A percentile compares a stretch with the other conserved stretches of the same genome.
phyloP scores from a whole-genome alignment of 2,113 vertebrate genomes.

The Brevimyrus niger region DNA sequence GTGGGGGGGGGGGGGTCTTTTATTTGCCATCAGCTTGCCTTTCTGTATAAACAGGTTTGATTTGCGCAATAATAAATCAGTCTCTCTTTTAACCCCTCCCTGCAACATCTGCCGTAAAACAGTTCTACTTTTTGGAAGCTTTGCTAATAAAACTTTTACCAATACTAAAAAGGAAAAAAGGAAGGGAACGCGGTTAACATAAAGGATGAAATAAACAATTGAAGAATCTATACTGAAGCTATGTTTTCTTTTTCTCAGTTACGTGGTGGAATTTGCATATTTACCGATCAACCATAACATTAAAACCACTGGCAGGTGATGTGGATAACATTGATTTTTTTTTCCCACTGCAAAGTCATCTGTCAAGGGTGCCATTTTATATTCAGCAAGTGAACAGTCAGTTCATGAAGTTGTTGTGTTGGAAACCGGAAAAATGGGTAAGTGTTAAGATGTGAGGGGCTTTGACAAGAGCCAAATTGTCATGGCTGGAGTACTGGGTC shows the following conservation, averaged over 20 bases:
- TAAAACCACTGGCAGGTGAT: not conserved
- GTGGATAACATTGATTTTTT: not conserved
- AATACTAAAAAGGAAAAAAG: not conserved
- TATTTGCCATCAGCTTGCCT: not conserved
- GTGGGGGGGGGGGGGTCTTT: not conserved
- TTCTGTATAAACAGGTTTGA: slow-evolving; percentile 4
- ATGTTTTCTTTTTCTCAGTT: not conserved
- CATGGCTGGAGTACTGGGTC: not conserved
- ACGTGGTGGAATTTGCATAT: not conserved
- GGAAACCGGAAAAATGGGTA: not conserved
- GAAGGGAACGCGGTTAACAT: not conserved
- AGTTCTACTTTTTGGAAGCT: not conserved
- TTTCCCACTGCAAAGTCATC: not conserved
- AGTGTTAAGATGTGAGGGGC: not conserved
- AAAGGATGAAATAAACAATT: not conserved
- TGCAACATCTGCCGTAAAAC: not conserved
- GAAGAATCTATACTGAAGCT: not conserved
- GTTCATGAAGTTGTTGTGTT: not conserved
- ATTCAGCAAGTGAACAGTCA: not conserved
- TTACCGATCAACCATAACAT: not conserved
- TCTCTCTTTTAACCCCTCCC: not conserved
- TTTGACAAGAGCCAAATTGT: not conserved
- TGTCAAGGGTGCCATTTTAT: not conserved
- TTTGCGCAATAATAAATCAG: not conserved
- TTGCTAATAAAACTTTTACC: not conserved